phyloP scores from a whole-genome alignment of 2,888 invertebrate genomes.

The Micoletzkya japonica region DNA sequence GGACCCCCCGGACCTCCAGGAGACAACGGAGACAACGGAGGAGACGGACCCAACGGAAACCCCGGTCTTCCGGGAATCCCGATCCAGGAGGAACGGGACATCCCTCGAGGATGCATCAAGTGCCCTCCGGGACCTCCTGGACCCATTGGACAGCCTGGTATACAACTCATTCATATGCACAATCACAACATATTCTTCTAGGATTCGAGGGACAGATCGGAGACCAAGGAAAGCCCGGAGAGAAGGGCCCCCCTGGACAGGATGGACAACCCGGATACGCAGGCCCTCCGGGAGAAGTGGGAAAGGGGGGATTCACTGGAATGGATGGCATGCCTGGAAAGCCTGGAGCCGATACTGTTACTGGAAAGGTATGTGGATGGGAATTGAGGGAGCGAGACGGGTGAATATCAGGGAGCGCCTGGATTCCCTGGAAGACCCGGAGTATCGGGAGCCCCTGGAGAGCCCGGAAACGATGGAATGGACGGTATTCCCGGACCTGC shows the following conservation, averaged over 20 bases:
- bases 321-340: slow-evolving; percentile 37
- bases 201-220: slow-evolving; percentile 45
- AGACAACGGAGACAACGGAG: slow-evolving; percentile 50
- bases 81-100: slow-evolving; percentile 41
- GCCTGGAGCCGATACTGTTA: slow-evolving; percentile 38
- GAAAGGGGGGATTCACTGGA: slow-evolving; percentile 32
- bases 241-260: slow-evolving; percentile 43
- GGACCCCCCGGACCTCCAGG: slow-evolving; percentile 51
- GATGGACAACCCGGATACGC: slow-evolving; percentile 45
- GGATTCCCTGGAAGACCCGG: slow-evolving; percentile 43
- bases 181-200: slow-evolving; percentile 1
- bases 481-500: slow-evolving; percentile 43
- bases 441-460: slow-evolving; percentile 45
- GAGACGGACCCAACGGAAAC: slow-evolving; percentile 51
- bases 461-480: slow-evolving; percentile 45
- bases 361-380: neutral
- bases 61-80: slow-evolving; percentile 48
- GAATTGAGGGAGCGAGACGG: neutral
- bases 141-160: slow-evolving; percentile 39
- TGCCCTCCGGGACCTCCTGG: slow-evolving; percentile 50
- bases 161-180: neutral
- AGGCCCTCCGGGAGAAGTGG: slow-evolving; percentile 23
- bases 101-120: slow-evolving; percentile 50
- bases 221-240: slow-evolving; percentile 47
- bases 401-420: slow-evolving; percentile 26